These are phyloP conservation scores for Tauraco hartlaubi DNA, from an alignment of 2,797 vertebrate genomes.

Conservation along the genomic window DNA sequence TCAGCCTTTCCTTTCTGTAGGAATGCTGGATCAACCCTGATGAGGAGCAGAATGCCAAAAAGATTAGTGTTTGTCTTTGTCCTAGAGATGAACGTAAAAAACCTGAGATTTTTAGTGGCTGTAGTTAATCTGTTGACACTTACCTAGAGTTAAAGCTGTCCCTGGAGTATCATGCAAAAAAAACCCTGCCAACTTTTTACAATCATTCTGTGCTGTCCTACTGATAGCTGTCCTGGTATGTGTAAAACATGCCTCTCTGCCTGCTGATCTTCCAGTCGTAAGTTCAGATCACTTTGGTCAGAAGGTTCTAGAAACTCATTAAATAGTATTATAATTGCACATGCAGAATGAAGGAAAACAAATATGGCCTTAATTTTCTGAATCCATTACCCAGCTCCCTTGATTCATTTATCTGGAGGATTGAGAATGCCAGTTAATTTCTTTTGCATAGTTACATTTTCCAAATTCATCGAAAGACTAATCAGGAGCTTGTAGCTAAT, in stretches of 20 bases:
- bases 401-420: conserved; percentile 43
- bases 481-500: conserved; percentile 64
- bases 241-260: background rate
- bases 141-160: background rate
- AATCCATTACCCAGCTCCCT: conserved; percentile 36
- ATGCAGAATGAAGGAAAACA: conserved; percentile 46
- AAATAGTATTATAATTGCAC: conserved; percentile 17
- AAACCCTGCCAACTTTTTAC: accelerated
- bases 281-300: background rate
- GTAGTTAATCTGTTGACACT: background rate
- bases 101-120: background rate
- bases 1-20: background rate
- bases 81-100: background rate
- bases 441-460: conserved; percentile 41
- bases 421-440: conserved; percentile 49
- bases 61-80: background rate
- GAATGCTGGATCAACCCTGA: background rate
- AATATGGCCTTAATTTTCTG: conserved; percentile 44
- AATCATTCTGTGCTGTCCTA: background rate
- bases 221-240: background rate
- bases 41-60: background rate
- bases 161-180: background rate
- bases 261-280: background rate
- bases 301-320: conserved; percentile 28
- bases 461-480: conserved; percentile 52